These are phyloP conservation scores for Hipposideros larvatus DNA, from an alignment of 2,797 vertebrate species.

Conservation along the genomic window DNA sequence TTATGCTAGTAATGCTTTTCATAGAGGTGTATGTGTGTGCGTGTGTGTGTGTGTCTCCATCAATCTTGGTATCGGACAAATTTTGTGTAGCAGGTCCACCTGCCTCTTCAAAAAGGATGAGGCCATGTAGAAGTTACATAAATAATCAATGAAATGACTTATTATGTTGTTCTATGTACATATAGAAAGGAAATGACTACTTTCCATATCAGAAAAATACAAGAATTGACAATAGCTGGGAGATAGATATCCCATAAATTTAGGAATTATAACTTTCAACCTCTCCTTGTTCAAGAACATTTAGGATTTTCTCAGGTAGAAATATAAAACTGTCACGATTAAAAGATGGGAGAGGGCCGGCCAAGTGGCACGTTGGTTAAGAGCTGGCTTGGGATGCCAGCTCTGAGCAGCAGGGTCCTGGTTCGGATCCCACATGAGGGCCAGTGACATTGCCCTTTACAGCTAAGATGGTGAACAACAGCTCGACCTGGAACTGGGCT, in stretches of 20 bases:
- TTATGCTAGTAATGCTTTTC: background rate
- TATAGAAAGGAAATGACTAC: background rate
- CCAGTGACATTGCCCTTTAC: no score
- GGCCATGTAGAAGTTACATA: background rate
- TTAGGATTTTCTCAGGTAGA: background rate
- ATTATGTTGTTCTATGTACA: background rate
- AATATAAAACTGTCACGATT: background rate
- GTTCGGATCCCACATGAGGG: no score
- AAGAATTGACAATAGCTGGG: background rate
- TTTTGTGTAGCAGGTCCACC: background rate
- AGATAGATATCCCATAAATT: background rate
- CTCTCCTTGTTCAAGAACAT: background rate
- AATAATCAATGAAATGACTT: background rate
- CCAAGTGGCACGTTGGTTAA: no score
- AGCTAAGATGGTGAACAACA: no score
- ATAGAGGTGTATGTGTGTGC: accelerated
- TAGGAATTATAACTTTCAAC: background rate
- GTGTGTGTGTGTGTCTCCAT: background rate
- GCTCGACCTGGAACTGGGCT: no score
- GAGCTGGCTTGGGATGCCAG: no score
- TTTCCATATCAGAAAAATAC: background rate
- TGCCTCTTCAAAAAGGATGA: background rate
- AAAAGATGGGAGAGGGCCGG: background rate
- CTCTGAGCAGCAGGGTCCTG: no score
- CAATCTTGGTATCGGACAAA: background rate